Conservation (phyloP, 37 sponge, comb jelly and placozoan species). For the Eunapius fragilis region DNA sequence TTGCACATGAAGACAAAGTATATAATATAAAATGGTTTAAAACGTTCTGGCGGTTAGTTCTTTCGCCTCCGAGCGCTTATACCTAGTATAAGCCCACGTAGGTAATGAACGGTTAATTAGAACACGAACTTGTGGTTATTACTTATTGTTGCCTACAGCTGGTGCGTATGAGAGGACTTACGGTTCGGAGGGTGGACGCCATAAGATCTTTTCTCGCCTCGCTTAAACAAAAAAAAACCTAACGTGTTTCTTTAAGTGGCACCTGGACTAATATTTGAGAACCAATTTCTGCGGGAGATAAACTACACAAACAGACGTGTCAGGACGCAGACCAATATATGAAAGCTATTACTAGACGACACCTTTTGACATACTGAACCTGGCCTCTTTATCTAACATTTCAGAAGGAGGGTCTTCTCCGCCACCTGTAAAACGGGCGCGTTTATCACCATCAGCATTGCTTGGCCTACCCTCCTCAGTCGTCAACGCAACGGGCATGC, state of each 20-base stretch:
- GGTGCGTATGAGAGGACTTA: not conserved
- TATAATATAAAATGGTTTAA: not conserved
- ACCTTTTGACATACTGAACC: slow-evolving; percentile 14
- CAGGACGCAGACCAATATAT: not conserved
- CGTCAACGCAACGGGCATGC: not conserved
- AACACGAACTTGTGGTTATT: not conserved
- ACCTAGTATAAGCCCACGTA: not conserved
- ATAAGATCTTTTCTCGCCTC: not conserved
- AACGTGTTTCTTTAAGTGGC: not conserved
- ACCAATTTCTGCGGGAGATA: not conserved
- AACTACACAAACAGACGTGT: not conserved
- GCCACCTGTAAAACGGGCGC: slow-evolving; percentile 83
- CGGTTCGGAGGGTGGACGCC: not conserved
- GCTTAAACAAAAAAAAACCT: not conserved
- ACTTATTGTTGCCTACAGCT: not conserved
- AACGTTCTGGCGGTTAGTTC: not conserved
- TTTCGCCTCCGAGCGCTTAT: not conserved
- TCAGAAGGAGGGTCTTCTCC: slow-evolving; percentile 86
- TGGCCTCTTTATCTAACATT: slow-evolving; percentile 79
- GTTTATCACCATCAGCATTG: slow-evolving; percentile 33
- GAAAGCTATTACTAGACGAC: not conserved
- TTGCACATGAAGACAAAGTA: not conserved
- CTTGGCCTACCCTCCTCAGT: not conserved
- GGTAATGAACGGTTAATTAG: not conserved
- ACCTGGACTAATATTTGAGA: not conserved